A percentile compares a stretch with the other conserved stretches of the same genome.
These are phyloP conservation scores for Hystrix cristata DNA, from an alignment of 2,113 vertebrate genomes.

Conservation along the genomic window DNA sequence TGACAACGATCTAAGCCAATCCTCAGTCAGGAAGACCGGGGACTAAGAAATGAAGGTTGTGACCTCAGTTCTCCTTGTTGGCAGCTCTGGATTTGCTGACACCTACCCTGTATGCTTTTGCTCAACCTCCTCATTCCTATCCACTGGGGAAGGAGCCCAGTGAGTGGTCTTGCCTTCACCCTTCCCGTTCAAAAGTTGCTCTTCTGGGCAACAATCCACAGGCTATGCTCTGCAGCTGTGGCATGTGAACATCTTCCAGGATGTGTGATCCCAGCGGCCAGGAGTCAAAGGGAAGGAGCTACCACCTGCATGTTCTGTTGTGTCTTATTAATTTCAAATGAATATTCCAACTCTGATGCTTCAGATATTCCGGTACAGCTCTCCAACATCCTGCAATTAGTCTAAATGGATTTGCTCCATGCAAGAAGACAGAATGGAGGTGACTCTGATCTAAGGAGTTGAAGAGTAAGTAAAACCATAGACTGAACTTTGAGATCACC, in stretches of 20 bases:
- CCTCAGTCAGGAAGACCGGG: slow-evolving; percentile 12
- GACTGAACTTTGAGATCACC: slow-evolving; percentile 62
- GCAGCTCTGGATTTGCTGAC: slow-evolving; percentile 38
- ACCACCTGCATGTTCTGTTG: slow-evolving; percentile 86
- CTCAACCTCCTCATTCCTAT: slow-evolving; percentile 51
- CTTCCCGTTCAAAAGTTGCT: slow-evolving; percentile 69
- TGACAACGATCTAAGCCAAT: slow-evolving; percentile 40
- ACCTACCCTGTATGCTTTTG: not conserved
- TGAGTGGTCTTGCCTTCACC: slow-evolving; percentile 75
- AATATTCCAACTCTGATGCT: slow-evolving; percentile 49
- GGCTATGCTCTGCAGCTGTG: slow-evolving; percentile 73
- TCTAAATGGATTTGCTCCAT: slow-evolving; percentile 69
- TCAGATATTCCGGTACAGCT: slow-evolving; percentile 80
- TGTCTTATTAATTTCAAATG: slow-evolving; percentile 85
- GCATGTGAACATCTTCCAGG: slow-evolving; percentile 81
- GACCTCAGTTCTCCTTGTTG: not conserved
- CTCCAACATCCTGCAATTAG: slow-evolving; percentile 81
- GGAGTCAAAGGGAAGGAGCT: slow-evolving; percentile 82
- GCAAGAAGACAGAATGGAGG: slow-evolving; percentile 51
- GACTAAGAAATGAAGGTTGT: slow-evolving; percentile 48
- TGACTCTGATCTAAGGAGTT: slow-evolving; percentile 32
- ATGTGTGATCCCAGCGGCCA: slow-evolving; percentile 80
- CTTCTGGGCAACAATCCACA: slow-evolving; percentile 83
- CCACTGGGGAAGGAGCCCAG: slow-evolving; percentile 64
- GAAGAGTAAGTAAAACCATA: slow-evolving; percentile 67